Evolutionary conservation across 2,797 vertebrate species (phyloP).

Genomic region (Schizothorax lantsangensis): DNA sequence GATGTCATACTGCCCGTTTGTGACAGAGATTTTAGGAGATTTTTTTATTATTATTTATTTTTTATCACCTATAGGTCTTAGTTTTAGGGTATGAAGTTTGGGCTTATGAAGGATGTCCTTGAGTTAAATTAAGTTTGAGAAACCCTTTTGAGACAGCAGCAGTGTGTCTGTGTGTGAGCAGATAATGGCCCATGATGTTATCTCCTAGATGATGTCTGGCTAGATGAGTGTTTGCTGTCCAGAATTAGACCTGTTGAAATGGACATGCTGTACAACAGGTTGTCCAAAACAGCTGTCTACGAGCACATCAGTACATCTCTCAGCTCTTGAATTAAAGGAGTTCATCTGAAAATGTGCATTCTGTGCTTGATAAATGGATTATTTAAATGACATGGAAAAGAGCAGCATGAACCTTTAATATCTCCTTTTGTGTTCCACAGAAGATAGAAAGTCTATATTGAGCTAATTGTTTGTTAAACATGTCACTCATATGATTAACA

Average conservation of each 20-base stretch:
- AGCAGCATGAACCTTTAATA: background rate
- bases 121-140: background rate
- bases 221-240: conserved; percentile 48
- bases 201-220: conserved; percentile 27
- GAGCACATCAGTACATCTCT: background rate
- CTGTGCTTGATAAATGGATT: background rate
- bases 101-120: background rate
- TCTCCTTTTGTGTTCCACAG: background rate
- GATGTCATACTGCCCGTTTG: background rate
- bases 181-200: conserved; percentile 29
- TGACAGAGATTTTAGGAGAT: background rate
- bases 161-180: conserved; percentile 35
- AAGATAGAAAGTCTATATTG: background rate
- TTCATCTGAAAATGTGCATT: conserved; percentile 4
- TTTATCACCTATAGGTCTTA: background rate
- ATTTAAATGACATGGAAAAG: background rate
- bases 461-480: conserved; percentile 8
- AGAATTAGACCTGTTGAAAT: conserved; percentile 48
- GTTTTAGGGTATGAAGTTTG: background rate
- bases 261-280: conserved; percentile 44
- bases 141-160: background rate
- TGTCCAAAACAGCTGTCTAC: background rate
- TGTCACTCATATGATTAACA: background rate
- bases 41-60: background rate
- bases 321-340: background rate